phyloP scores from a whole-genome alignment of 1,140 invertebrate genomes.

The Zophobas morio region DNA sequence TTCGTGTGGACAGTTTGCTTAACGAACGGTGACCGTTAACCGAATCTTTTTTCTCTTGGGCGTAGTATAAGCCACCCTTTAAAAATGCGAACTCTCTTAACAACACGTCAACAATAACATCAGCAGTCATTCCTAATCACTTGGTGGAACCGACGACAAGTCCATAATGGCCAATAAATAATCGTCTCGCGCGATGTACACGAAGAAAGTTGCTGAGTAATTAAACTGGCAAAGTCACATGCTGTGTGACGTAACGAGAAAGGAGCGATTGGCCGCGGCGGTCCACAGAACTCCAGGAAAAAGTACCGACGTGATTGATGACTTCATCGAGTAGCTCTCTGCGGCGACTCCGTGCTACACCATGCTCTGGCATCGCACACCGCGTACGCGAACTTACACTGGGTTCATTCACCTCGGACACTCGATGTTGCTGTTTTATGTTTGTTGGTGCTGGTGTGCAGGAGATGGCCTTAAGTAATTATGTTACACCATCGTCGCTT shows the following conservation, averaged over 20 bases:
- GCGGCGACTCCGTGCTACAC: conserved; percentile 27
- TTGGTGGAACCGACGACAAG: conserved; percentile 8
- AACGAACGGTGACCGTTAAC: too few species aligned
- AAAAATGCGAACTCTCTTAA: too few species aligned
- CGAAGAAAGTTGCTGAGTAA: conserved; percentile 41
- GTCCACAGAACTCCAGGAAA: conserved; percentile 32
- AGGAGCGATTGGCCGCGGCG: conserved; percentile 26
- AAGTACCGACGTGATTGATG: conserved; percentile 38
- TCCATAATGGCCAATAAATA: conserved; percentile 18
- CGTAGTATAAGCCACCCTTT: too few species aligned
- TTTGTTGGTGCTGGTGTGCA: conserved; percentile 29
- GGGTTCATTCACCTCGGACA: conserved; percentile 40
- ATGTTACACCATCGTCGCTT: conserved; percentile 7
- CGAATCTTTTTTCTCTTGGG: too few species aligned
- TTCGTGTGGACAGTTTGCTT: too few species aligned
- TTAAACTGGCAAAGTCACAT: conserved; percentile 29
- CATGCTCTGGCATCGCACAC: conserved; percentile 36
- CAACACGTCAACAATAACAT: too few species aligned
- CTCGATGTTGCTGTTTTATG: conserved; percentile 51
- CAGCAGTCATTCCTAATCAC: neutral
- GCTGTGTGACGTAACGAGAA: conserved; percentile 33
- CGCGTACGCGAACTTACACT: conserved; percentile 37
- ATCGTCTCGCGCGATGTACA: conserved; percentile 14
- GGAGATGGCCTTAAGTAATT: conserved; percentile 24
- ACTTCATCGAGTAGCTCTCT: conserved; percentile 33